phyloP scores from a whole-genome alignment of 92 coral and sea anemone species.

The Epizoanthus rinbou region DNA sequence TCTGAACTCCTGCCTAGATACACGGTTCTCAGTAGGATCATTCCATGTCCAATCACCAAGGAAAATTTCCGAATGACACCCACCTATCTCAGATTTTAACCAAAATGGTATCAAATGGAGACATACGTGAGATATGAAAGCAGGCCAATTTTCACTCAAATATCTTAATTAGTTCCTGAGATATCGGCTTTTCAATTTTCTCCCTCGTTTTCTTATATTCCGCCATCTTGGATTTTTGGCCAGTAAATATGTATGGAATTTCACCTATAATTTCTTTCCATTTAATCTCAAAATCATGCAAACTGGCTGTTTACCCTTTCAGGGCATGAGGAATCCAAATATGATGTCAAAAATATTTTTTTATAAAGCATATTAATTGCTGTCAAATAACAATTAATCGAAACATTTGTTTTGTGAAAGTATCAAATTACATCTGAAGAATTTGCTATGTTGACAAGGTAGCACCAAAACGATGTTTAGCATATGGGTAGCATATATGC shows the following conservation, averaged over 20 bases:
- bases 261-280: slow-evolving; percentile 29
- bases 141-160: slow-evolving; percentile 48
- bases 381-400: slow-evolving; percentile 9
- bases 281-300: slow-evolving; percentile 24
- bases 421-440: slow-evolving; percentile 38
- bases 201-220: slow-evolving; percentile 12
- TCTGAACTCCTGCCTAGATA: slow-evolving; percentile 57
- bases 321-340: slow-evolving; percentile 43
- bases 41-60: slow-evolving; percentile 35
- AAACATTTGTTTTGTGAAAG: slow-evolving; percentile 14
- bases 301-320: slow-evolving; percentile 41
- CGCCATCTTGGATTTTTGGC: slow-evolving; percentile 35
- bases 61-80: slow-evolving; percentile 39
- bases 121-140: slow-evolving; percentile 38
- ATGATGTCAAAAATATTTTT: slow-evolving; percentile 45
- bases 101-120: slow-evolving; percentile 51
- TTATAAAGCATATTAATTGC: slow-evolving; percentile 16
- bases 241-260: slow-evolving; percentile 32
- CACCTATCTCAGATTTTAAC: slow-evolving; percentile 52
- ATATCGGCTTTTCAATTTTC: slow-evolving; percentile 21
- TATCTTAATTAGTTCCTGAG: slow-evolving; percentile 51
- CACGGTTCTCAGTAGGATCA: slow-evolving; percentile 69
- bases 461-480: slow-evolving; percentile 50
- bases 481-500: not conserved
- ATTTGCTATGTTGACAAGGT: slow-evolving; percentile 50